Percentiles rank a stretch among this genome's conserved stretches.
Conservation (phyloP, 1,140 invertebrate species). For the Leptinotarsa lineolata region DNA sequence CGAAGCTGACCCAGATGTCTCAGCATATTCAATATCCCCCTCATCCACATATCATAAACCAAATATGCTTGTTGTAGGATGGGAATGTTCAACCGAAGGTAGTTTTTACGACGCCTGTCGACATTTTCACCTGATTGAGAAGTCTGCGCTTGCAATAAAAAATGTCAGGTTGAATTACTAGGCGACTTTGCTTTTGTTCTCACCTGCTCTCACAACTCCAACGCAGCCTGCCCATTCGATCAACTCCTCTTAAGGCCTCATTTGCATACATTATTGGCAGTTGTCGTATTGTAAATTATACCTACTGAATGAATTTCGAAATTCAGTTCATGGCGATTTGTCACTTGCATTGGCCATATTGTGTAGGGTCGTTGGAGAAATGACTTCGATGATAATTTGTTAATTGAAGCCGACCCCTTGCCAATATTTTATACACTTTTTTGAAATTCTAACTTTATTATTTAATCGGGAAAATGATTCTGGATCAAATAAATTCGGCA, state of each 20-base stretch:
- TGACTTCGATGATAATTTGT: not conserved
- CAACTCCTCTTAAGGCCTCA: not conserved
- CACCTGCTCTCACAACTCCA: not conserved
- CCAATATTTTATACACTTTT: too few species aligned
- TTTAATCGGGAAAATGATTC: too few species aligned
- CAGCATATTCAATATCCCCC: too few species aligned
- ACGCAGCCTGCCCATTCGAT: not conserved
- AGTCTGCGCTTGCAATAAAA: not conserved
- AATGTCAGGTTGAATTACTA: not conserved
- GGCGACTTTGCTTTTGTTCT: slow-evolving; percentile 7
- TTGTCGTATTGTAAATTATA: not conserved
- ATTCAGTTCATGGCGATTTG: not conserved
- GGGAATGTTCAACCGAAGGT: not conserved
- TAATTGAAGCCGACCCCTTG: too few species aligned
- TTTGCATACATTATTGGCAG: slow-evolving; percentile 6
- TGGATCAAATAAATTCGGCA: too few species aligned
- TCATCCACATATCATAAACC: not conserved
- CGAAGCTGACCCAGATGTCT: too few species aligned
- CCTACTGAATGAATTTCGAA: not conserved
- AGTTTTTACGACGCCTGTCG: not conserved
- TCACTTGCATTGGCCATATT: not conserved
- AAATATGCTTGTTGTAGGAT: not conserved
- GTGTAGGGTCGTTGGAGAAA: not conserved
- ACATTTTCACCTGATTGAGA: slow-evolving; percentile 8
- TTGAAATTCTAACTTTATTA: too few species aligned